Evolutionary conservation across 2,797 vertebrate genomes (phyloP), one percentile per base, ranked within the genome.

Genomic region (Molothrus ater): DNA sequence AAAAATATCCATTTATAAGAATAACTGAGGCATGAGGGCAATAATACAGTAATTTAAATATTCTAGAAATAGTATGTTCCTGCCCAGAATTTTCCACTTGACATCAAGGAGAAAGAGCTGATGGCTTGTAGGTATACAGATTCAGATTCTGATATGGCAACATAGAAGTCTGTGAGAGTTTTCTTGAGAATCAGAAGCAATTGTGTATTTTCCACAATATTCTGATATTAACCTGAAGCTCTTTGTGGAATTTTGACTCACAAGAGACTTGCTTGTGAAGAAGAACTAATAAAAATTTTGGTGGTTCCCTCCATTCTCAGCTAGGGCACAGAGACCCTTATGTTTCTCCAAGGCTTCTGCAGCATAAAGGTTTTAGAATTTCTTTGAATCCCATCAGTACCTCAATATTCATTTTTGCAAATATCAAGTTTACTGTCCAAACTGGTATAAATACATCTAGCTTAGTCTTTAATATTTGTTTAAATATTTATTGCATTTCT

Each of bases 1-100:
- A 64, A 94, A 96, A 95, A 69, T 54, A 32, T 16, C 85, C 66
- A 84, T 94, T 96, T 95, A 70, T 76, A 81, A 93, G 47, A 26
- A 80, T 43, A 78, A 73, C 29, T 89, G 89, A 70, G 10, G 3
- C 28, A 36, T 78, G 66, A 80, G 60, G n/a, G 21, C 18, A 93
- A 31, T 48, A 90, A 64, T 28, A 76, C n/a, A 69, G 24, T 76
- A 60, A 84, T 53, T 79, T 42, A 32, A 32, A 25, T 72, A 72
- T 70, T 78, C 32, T 59, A 84, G 50, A 94, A 88, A 45, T 13
- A 19, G 13, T 34, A 32, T 13, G 19, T 51, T 80, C 16, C 29
- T 64, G 36, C 24, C 13, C 40, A 71, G 34, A 90, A 63, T 85
- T 88, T 90, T 91, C 29, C 26, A 50, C 7, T 21, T 4, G 0